Conservation (phyloP, 2,113 vertebrate species). For the Maccullochella peelii region DNA sequence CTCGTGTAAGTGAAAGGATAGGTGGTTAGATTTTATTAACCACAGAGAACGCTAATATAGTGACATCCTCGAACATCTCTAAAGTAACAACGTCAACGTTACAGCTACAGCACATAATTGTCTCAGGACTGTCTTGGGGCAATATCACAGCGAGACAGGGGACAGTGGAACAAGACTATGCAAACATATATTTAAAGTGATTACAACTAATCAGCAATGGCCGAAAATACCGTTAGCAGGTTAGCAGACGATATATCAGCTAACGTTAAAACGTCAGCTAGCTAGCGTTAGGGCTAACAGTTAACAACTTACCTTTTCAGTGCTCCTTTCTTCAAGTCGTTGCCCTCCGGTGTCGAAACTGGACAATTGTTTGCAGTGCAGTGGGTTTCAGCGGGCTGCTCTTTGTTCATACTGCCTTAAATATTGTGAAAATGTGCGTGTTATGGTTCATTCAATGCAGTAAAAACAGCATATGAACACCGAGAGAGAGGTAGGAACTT, state of each 20-base stretch:
- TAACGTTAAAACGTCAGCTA: not conserved
- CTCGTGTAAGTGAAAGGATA: not conserved
- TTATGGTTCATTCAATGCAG: not conserved
- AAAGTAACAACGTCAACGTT: not conserved
- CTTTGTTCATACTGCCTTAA: slow-evolving; percentile 50
- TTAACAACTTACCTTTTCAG: slow-evolving; percentile 57
- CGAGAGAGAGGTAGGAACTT: slow-evolving; percentile 10
- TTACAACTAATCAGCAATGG: not conserved
- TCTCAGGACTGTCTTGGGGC: not conserved
- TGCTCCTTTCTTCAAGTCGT: slow-evolving; percentile 27
- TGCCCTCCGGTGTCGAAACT: slow-evolving; percentile 44
- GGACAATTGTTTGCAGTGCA: not conserved
- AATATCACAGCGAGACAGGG: not conserved
- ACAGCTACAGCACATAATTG: not conserved
- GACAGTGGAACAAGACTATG: not conserved
- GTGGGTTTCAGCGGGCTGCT: not conserved
- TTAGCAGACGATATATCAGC: not conserved
- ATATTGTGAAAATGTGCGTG: not conserved
- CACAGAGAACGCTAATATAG: not conserved
- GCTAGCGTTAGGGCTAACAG: not conserved
- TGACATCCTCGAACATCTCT: not conserved
- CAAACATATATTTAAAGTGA: not conserved
- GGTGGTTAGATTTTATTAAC: not conserved
- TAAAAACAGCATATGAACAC: accelerated
- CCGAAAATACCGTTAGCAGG: not conserved